Percentiles rank a stretch among this genome's conserved stretches.
Evolutionary conservation across 1,140 invertebrate genomes (phyloP).

Genomic region (Colletes latitarsis): DNA sequence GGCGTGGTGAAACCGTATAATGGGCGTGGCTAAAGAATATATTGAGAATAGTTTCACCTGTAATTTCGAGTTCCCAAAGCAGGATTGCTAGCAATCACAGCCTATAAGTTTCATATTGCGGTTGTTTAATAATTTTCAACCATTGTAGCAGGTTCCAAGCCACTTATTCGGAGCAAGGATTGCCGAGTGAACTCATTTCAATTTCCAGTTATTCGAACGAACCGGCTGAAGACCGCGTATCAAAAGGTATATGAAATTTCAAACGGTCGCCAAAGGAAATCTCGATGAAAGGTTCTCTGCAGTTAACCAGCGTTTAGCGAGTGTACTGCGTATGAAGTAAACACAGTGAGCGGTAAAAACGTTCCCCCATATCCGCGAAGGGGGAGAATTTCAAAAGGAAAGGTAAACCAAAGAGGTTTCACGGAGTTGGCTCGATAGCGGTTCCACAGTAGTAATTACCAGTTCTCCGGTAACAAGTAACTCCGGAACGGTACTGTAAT

Average conservation of each 20-base stretch:
- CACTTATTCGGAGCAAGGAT: no score
- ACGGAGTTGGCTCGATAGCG: slow-evolving; percentile 56
- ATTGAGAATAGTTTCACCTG: no score
- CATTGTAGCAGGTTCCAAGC: no score
- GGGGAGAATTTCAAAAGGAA: slow-evolving; percentile 60
- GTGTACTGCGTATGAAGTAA: slow-evolving; percentile 44
- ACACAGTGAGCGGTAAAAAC: slow-evolving; percentile 59
- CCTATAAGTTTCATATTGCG: no score
- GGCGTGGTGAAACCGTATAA: no score
- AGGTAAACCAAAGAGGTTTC: slow-evolving; percentile 63
- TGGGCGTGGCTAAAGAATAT: no score
- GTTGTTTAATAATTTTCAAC: no score
- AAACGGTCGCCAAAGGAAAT: slow-evolving; percentile 38
- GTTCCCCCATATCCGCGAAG: slow-evolving; percentile 20
- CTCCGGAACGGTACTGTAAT: slow-evolving; percentile 52
- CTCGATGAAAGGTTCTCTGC: slow-evolving; percentile 34
- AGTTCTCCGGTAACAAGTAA: slow-evolving; percentile 63
- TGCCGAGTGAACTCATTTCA: no score
- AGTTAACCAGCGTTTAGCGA: slow-evolving; percentile 55
- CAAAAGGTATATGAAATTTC: slow-evolving; percentile 36
- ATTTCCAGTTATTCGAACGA: no score
- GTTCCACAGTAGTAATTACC: slow-evolving; percentile 60
- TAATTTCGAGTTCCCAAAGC: no score
- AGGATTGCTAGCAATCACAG: no score
- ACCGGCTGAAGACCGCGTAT: slow-evolving; percentile 9